Evolutionary conservation across 1,140 invertebrate genomes (phyloP), one percentile per base, ranked within the genome.

Genomic region (Drosophila tristis): DNA sequence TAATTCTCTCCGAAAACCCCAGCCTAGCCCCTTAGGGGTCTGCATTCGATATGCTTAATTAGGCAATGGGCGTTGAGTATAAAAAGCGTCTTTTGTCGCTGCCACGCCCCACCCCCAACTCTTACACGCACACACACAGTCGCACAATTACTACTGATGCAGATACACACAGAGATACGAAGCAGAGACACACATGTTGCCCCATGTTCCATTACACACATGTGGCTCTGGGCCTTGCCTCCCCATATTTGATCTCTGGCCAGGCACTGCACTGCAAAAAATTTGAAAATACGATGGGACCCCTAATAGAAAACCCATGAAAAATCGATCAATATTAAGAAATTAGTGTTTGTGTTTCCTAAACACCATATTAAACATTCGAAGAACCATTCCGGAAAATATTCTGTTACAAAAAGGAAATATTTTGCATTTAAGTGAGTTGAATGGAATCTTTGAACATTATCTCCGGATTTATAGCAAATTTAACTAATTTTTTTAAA

Each of bases 51-150:
- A 84, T 89, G 82, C 82, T 81, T 85, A 84, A 86, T 86, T 80
- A 86, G 81, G 78, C 81, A 86, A 86, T 66, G 72, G 80, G 82
- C 80, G 66, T 89, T 68, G 72, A 66, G 79, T 70, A 89, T 89
- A 73, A 89, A 82, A 87, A 84, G 82, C 82, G 79, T 82, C 79
- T 87, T 74, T 87, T 81, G 79, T 87, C 75, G 80, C 64, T 71
- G 82, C 84, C 85, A 76, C 82, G 72, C 82, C 81, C 64, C 42
- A 51, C 58, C 29, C 53, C 45, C 44, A 56, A 13, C 15, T 43
- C 49, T 42, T 16, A 16, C 45, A 42, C 61, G 8, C 43, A 26
- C 55, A 49, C 42, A 49, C 39, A 54, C 44, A 60, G 23, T 56
- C 35, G 49, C 31, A 62, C 31, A 45, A 45, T 25, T 25, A 45